Evolutionary conservation across 1,140 invertebrate genomes (phyloP), one percentile per base, ranked within the genome.

Genomic region (Tetramorium alpestre): DNA sequence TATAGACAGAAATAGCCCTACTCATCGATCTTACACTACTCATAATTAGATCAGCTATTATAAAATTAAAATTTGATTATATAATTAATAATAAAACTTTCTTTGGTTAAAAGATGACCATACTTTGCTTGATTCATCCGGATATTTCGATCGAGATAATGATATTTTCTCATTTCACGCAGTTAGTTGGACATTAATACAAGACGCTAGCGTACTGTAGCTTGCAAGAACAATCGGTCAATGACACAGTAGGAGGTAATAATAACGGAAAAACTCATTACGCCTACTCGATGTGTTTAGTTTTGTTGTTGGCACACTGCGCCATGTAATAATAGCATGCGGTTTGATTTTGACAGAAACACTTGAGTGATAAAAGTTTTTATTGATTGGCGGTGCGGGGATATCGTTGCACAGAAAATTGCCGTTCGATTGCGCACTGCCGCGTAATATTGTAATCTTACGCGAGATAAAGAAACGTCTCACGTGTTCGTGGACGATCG

Each of bases 391-490:
- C n/a, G 25, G 38, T 22, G 54, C 47, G 58, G 73, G 33, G 60
- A 77, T 90, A 89, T 86, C 58, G 62, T 75, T 70, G 75, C 70
- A 28, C 28, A 56, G 70, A 47, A 78, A 90, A 91, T 90, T 88
- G 54, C 89, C 62, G 28, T 76, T 77, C 65, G 86, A 72, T 84
- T 75, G 78, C 80, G 80, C 56, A 75, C 82, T 90, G 58, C 81
- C 49, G 62, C 88, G 85, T 84, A 62, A 58, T 60, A 82, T 90
- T 90, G 89, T 82, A 75, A 90, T 88, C 65, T 90, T 81, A 67
- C 69, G 70, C 67, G 54, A 58, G 76, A 90, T 86, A 90, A 90
- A 90, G 89, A 88, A 90, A 90, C 81, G 22, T 76, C 86, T 85
- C 54, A 65, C 64, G 64, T 70, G 77, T 84, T 65, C 78, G 58